Evolutionary conservation across 2,113 vertebrate genomes (phyloP).

Genomic region (Larimichthys crocea): DNA sequence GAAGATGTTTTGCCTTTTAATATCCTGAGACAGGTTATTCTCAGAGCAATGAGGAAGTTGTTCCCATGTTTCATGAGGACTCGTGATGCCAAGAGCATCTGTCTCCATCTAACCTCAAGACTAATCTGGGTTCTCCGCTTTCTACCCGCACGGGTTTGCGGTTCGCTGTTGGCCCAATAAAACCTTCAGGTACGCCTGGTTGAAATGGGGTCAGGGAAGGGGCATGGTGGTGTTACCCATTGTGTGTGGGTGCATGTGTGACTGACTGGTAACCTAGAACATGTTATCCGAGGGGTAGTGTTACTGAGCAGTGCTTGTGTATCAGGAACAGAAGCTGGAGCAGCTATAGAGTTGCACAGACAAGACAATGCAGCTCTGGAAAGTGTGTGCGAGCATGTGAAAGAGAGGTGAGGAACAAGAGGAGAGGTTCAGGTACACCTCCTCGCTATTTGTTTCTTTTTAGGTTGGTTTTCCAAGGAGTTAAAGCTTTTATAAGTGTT

Average conservation of each 20-base stretch:
- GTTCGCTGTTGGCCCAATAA: constrained; percentile 17
- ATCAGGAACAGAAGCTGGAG: constrained; percentile 57
- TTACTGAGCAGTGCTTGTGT: constrained; percentile 68
- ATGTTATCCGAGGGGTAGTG: constrained; percentile 57
- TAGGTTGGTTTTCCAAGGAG: constrained; percentile 26
- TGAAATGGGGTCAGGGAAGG: constrained; percentile 65
- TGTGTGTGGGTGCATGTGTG: constrained; percentile 37
- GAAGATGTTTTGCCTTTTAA: background rate
- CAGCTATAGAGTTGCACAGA: constrained; percentile 62
- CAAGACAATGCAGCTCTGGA: constrained; percentile 61
- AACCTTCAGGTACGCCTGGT: constrained; percentile 48
- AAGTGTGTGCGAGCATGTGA: constrained; percentile 51
- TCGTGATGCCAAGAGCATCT: constrained; percentile 39
- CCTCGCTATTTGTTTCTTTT: background rate
- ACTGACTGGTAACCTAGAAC: constrained; percentile 63
- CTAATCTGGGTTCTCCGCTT: constrained; percentile 23
- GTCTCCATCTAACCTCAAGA: constrained; percentile 10
- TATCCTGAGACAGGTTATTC: constrained; percentile 35
- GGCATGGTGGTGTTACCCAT: constrained; percentile 42
- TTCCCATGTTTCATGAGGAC: constrained; percentile 36
- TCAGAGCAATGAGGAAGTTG: constrained; percentile 47
- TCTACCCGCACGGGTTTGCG: constrained; percentile 14
- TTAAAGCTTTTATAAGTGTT: background rate
- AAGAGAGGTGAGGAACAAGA: constrained; percentile 21
- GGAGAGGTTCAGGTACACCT: constrained; percentile 5